Evolutionary conservation across 2,113 vertebrate genomes (phyloP).

Genomic region (Pterocles burchelli): DNA sequence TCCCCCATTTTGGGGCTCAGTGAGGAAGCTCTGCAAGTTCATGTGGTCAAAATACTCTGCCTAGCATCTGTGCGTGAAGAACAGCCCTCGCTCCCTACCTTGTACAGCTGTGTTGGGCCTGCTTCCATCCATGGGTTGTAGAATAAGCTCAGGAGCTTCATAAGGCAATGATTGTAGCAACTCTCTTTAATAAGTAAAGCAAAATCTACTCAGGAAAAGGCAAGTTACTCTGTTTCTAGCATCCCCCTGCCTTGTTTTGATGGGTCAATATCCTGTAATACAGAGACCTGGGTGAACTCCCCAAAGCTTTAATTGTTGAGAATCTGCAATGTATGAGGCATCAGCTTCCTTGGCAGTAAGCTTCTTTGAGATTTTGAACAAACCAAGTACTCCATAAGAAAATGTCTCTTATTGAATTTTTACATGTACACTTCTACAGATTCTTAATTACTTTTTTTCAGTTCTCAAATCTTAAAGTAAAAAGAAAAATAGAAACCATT

Average conservation of each 20-base stretch:
- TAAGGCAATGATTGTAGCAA: not conserved
- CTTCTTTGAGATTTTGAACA: not conserved
- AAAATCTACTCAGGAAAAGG: not conserved
- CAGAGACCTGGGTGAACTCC: not conserved
- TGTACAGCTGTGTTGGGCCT: not conserved
- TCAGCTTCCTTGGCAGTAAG: accelerated
- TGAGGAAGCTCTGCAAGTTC: not conserved
- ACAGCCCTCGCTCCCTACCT: not conserved
- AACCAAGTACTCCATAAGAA: not conserved
- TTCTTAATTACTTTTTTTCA: not conserved
- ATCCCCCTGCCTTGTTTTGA: not conserved
- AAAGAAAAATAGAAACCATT: not conserved
- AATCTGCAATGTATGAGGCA: not conserved
- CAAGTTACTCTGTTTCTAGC: not conserved
- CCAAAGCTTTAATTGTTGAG: not conserved
- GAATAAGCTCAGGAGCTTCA: not conserved
- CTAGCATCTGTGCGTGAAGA: not conserved
- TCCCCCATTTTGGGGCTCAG: not conserved
- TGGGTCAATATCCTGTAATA: not conserved
- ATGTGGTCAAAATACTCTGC: not conserved
- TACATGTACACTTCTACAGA: not conserved
- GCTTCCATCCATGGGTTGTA: not conserved
- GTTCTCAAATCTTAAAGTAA: not conserved
- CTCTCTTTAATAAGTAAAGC: not conserved
- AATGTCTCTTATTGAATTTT: not conserved